phyloP scores from a whole-genome alignment of 2,888 invertebrate species.

The Apantesis nais region DNA sequence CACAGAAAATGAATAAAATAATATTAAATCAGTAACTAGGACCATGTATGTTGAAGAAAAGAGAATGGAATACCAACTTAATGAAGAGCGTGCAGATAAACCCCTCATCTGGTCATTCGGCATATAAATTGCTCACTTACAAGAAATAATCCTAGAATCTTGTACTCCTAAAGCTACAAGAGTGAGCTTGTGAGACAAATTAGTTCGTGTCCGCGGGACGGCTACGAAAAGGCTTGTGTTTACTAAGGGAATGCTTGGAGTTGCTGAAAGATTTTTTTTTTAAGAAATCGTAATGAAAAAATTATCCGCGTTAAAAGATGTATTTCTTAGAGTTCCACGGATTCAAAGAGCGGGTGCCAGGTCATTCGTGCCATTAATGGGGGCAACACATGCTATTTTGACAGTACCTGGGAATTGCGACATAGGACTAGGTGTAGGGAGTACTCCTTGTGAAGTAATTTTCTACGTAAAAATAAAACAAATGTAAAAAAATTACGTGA shows the following conservation, averaged over 20 bases:
- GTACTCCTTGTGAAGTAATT: too few relatives aligned
- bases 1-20: not conserved
- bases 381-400: too few relatives aligned
- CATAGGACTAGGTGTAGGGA: too few relatives aligned
- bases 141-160: conserved; percentile 18
- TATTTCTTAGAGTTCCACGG: too few relatives aligned
- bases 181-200: conserved; percentile 64
- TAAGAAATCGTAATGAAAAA: too few relatives aligned
- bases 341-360: too few relatives aligned
- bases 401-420: too few relatives aligned
- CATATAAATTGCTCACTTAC: conserved; percentile 19
- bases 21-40: not conserved
- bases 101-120: not conserved
- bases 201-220: conserved; percentile 52
- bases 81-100: not conserved
- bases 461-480: too few relatives aligned
- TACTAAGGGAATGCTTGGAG: conserved; percentile 24
- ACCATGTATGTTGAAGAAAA: not conserved
- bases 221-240: conserved; percentile 24
- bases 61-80: not conserved
- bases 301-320: too few relatives aligned
- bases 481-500: too few relatives aligned
- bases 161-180: conserved; percentile 22
- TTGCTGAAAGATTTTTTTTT: not conserved
- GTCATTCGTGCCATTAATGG: too few relatives aligned